phyloP scores from a whole-genome alignment of 2,797 vertebrate genomes.

The Epinephelus coioides region DNA sequence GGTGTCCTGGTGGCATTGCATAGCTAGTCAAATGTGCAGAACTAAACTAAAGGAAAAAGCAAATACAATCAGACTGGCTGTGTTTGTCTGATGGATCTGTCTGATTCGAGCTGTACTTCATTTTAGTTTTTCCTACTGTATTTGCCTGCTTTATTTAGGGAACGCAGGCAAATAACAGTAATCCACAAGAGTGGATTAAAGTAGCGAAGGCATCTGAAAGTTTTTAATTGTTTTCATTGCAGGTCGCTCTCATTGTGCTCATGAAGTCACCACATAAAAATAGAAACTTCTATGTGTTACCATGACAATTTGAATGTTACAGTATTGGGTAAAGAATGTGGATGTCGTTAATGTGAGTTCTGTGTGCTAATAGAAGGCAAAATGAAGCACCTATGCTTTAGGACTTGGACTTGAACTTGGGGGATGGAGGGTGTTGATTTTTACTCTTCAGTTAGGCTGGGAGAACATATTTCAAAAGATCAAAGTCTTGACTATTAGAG shows the following conservation, averaged over 20 bases:
- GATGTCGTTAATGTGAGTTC: too few species aligned
- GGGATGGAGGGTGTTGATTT: too few species aligned
- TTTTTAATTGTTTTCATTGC: slow-evolving; percentile 46
- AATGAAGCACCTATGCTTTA: too few species aligned
- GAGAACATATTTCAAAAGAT: too few species aligned
- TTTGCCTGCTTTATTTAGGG: slow-evolving; percentile 46
- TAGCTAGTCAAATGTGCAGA: slow-evolving; percentile 67
- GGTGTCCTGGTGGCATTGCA: slow-evolving; percentile 47
- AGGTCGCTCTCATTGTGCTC: slow-evolving; percentile 20
- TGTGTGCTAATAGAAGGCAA: too few species aligned
- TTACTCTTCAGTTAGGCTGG: too few species aligned
- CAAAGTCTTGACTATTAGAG: too few species aligned
- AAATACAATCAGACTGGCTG: slow-evolving; percentile 68
- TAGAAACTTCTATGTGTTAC: too few species aligned
- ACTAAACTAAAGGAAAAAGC: slow-evolving; percentile 55
- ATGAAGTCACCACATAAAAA: slow-evolving; percentile 30
- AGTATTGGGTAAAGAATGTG: neutral
- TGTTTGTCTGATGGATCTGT: slow-evolving; percentile 68
- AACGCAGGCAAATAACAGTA: slow-evolving; percentile 50
- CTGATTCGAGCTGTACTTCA: slow-evolving; percentile 56
- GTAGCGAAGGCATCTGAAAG: slow-evolving; percentile 41
- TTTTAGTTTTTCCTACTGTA: slow-evolving; percentile 29
- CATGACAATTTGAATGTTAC: slow-evolving; percentile 47
- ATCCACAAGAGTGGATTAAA: slow-evolving; percentile 54
- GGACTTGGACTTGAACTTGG: too few species aligned